Conservation (phyloP, 2,797 vertebrate species). For the Heterohyrax brucei region DNA sequence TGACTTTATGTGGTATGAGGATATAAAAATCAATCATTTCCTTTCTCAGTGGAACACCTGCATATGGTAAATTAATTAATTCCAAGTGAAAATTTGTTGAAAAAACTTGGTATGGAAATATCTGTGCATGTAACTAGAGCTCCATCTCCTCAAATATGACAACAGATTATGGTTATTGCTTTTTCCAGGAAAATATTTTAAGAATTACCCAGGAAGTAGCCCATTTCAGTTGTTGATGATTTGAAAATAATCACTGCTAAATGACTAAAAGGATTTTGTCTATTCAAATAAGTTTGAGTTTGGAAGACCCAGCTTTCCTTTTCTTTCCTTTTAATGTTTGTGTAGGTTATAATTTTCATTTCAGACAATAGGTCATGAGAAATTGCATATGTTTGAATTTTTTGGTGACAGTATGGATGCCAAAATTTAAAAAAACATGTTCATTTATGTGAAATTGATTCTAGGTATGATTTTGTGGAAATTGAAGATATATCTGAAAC, state of each 20-base stretch:
- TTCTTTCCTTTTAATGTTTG: conserved; percentile 26
- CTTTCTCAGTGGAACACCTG: background rate
- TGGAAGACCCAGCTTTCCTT: conserved; percentile 15
- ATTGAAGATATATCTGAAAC: conserved; percentile 96
- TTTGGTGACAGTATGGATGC: conserved; percentile 64
- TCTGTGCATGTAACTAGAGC: background rate
- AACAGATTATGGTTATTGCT: background rate
- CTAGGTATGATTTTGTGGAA: conserved; percentile 98
- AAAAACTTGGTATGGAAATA: conserved; percentile 37
- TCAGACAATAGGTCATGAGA: conserved; percentile 50
- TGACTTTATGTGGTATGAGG: background rate
- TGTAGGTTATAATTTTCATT: conserved; percentile 57
- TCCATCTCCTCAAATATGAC: background rate
- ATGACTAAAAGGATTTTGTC: background rate
- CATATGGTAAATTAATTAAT: conserved; percentile 48
- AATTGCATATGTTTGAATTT: conserved; percentile 15
- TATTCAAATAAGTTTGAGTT: background rate
- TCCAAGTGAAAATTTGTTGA: conserved; percentile 42
- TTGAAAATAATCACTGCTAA: background rate
- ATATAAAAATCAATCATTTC: background rate
- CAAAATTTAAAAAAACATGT: conserved; percentile 24
- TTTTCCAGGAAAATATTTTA: conserved; percentile 27
- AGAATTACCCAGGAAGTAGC: background rate
- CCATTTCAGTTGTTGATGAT: conserved; percentile 30
- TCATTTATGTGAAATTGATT: conserved; percentile 71